phyloP scores from a whole-genome alignment of 2,888 invertebrate species.

The Coleophora deauratella region DNA sequence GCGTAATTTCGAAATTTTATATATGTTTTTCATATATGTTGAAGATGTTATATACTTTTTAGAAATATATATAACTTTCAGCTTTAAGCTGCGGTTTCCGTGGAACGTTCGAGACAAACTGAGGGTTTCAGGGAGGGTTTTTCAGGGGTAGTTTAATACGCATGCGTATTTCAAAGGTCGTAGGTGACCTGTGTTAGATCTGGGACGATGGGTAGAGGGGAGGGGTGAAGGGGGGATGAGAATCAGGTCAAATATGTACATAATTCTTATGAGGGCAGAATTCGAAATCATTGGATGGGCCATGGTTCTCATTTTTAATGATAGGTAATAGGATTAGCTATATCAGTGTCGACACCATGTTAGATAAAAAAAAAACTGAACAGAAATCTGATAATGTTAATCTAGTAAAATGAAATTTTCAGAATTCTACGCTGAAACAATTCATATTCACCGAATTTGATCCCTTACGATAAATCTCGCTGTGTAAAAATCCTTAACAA shows the following conservation, averaged over 20 bases:
- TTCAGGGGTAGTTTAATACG: constrained; percentile 31
- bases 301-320: too few species aligned
- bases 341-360: too few species aligned
- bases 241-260: constrained; percentile 8
- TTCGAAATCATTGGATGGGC: too few species aligned
- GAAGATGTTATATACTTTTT: constrained; percentile 18
- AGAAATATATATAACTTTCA: constrained; percentile 15
- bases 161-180: constrained; percentile 55
- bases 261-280: too few species aligned
- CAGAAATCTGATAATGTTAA: too few species aligned
- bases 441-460: too few species aligned
- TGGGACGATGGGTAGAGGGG: constrained; percentile 23
- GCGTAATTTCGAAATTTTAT: constrained; percentile 33
- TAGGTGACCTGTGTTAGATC: constrained; percentile 26
- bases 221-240: constrained; percentile 24
- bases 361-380: too few species aligned
- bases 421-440: too few species aligned
- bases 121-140: constrained; percentile 24
- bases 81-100: constrained; percentile 22
- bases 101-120: constrained; percentile 36
- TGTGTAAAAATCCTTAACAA: too few species aligned
- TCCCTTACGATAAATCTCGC: too few species aligned
- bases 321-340: too few species aligned
- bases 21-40: constrained; percentile 63
- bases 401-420: too few species aligned